Evolutionary conservation across 2,888 invertebrate genomes (phyloP).

Genomic region (Calliopum simillimum): DNA sequence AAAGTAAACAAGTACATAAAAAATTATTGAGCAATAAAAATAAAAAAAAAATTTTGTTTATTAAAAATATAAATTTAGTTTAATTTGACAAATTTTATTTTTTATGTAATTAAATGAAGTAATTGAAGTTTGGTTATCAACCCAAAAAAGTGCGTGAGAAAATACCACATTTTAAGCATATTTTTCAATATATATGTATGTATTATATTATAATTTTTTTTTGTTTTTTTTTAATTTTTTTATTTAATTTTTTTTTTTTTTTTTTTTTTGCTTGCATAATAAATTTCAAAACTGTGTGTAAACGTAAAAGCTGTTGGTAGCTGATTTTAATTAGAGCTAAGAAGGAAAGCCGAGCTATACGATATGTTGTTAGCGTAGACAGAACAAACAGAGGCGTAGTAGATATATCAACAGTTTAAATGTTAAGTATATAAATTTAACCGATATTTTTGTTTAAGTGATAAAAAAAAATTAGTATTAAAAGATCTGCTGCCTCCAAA

Average conservation of each 20-base stretch:
- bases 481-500: too few relatives aligned
- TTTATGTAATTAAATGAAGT: not conserved
- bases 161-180: slow-evolving; percentile 34
- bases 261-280: slow-evolving; percentile 43
- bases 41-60: slow-evolving; percentile 1
- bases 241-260: slow-evolving; percentile 33
- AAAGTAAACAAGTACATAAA: not conserved
- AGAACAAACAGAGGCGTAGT: not conserved
- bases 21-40: slow-evolving; percentile 3
- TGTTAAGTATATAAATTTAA: too few relatives aligned
- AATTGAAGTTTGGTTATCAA: not conserved
- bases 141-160: slow-evolving; percentile 25
- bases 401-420: too few relatives aligned
- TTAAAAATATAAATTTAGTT: slow-evolving; percentile 11
- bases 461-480: too few relatives aligned
- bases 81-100: not conserved
- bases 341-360: slow-evolving; percentile 17
- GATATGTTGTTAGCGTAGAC: slow-evolving; percentile 16
- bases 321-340: slow-evolving; percentile 6
- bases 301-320: slow-evolving; percentile 33
- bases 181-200: slow-evolving; percentile 23
- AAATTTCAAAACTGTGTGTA: slow-evolving; percentile 42
- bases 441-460: too few relatives aligned
- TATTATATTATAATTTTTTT: slow-evolving; percentile 18
- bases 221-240: slow-evolving; percentile 32